These are phyloP conservation scores for Lacerta bilineata DNA, from an alignment of 2,797 vertebrate species.

Conservation along the genomic window DNA sequence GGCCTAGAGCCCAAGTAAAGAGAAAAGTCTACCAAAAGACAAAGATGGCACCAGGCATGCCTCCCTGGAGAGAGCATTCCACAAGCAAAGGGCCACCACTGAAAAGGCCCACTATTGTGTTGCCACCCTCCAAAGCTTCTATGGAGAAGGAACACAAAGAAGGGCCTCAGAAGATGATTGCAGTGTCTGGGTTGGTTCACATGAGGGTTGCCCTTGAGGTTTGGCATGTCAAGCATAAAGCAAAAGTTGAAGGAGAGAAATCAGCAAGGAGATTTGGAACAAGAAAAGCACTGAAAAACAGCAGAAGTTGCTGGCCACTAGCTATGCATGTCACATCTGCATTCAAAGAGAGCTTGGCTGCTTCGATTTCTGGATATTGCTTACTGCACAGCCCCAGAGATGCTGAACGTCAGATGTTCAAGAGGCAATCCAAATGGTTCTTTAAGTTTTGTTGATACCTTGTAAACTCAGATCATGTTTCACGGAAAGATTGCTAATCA, in stretches of 20 bases:
- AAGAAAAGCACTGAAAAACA: background rate
- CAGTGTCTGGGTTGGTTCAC: too few species aligned
- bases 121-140: too few species aligned
- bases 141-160: too few species aligned
- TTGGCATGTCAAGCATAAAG: background rate
- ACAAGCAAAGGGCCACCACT: too few species aligned
- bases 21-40: too few species aligned
- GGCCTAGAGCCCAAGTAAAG: too few species aligned
- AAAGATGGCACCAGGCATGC: too few species aligned
- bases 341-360: slow-evolving; percentile 5
- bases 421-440: slow-evolving; percentile 44
- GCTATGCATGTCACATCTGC: slow-evolving; percentile 23
- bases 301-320: background rate
- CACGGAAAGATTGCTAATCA: slow-evolving; percentile 35
- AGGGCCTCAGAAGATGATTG: too few species aligned
- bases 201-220: too few species aligned
- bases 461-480: slow-evolving; percentile 1
- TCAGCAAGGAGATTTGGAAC: background rate
- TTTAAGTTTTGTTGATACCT: slow-evolving; percentile 32
- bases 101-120: too few species aligned
- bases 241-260: slow-evolving; percentile 5
- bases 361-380: slow-evolving; percentile 12
- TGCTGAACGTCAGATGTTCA: slow-evolving; percentile 22
- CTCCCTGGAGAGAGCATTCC: too few species aligned
- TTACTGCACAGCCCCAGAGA: slow-evolving; percentile 20